These are phyloP conservation scores for Madoqua kirkii DNA, from an alignment of 2,113 vertebrate species.

Conservation along the genomic window DNA sequence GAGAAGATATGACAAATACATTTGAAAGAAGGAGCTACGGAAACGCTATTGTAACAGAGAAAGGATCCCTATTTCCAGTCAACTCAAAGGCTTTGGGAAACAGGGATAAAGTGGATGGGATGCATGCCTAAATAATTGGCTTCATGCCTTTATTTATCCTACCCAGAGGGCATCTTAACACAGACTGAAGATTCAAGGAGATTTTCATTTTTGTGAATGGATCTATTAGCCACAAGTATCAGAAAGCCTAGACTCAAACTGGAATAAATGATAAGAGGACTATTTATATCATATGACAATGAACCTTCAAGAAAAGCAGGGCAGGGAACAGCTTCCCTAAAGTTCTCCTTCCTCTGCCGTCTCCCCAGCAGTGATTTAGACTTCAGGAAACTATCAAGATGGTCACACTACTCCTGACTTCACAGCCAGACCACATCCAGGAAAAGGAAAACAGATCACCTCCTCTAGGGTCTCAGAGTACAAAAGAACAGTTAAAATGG, in stretches of 20 bases:
- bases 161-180: background rate
- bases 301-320: background rate
- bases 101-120: background rate
- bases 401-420: background rate
- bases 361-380: background rate
- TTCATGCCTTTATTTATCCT: background rate
- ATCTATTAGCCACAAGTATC: background rate
- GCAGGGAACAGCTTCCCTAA: background rate
- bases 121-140: background rate
- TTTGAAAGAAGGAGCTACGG: background rate
- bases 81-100: background rate
- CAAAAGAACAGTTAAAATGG: background rate
- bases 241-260: background rate
- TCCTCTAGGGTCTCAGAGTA: background rate
- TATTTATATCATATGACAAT: background rate
- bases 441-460: background rate
- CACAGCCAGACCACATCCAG: background rate
- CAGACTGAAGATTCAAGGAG: background rate
- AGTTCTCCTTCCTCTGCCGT: background rate
- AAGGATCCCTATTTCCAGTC: background rate
- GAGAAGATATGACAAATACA: background rate
- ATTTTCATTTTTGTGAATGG: background rate
- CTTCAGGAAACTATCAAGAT: background rate
- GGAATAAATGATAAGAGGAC: background rate
- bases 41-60: background rate